Evolutionary conservation across 2,888 invertebrate species (phyloP), one percentile per base, ranked within the genome.

Genomic region (Andrena praecox): DNA sequence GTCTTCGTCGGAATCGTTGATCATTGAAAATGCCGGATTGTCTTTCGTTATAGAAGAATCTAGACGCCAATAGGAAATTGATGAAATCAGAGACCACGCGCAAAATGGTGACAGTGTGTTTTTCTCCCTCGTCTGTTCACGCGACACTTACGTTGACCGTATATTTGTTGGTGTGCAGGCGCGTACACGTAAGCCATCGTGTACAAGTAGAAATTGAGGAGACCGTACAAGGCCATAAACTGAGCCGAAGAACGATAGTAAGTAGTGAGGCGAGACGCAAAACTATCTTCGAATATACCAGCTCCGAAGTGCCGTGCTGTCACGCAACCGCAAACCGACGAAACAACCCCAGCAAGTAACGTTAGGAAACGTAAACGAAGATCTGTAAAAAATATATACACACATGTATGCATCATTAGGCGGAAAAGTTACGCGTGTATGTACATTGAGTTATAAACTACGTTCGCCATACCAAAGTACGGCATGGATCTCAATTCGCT

Each of bases 11-110:
- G 99, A 99, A 93, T 99, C 99, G 94, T 99, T 99, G 90, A 99
- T 97, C 99, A 99, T 99, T 29, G 99, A 99, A 94, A 99, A 98
- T 12, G 99, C 97, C 66, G 99, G 99, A 95, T 99, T 99, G 95
- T 99, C 99, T 95, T 99, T 99, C 70, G 98, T 98, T 89, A 99
- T 98, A 68, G 97, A 96, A 68, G 97, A 96, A 94, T 99, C 99
- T 97, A 95, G 77, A 81, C 81, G 52, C n/a, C 7, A 67, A 66
- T 29, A 2, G 12, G 8, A 10, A 6, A 54, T 12, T 0, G 29
- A 27, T 35, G 8, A 42, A 31, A 48, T 0, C 20, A 66, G 8
- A 16, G 33, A 24, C 16, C 2, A 63, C 24, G 20, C 3, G 33
- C 4, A 52, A 50, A 8, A 16, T 42, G 3, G 0, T 6, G n/a